A percentile compares a stretch with the other conserved stretches of the same genome.
Evolutionary conservation across 2,797 vertebrate genomes (phyloP).

Genomic region (Prionace glauca): DNA sequence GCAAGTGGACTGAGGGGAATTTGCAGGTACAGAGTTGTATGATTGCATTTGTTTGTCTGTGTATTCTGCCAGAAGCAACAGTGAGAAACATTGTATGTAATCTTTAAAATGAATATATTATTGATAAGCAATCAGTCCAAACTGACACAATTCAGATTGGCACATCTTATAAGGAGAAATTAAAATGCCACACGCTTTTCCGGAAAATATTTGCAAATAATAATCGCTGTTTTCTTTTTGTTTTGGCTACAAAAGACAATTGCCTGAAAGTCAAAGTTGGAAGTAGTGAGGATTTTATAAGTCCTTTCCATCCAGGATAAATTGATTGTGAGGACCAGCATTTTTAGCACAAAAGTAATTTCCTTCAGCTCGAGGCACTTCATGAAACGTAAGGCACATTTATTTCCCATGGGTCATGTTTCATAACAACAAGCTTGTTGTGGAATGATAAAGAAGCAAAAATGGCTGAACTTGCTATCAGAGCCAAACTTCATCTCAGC

Average conservation of each 20-base stretch:
- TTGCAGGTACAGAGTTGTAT: background rate
- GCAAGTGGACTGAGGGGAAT: background rate
- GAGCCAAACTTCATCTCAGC: slow-evolving; percentile 8
- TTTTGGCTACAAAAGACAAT: background rate
- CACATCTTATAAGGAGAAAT: background rate
- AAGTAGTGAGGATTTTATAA: background rate
- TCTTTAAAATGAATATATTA: background rate
- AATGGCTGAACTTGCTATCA: slow-evolving; percentile 37
- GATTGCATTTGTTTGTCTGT: background rate
- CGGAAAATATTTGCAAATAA: background rate
- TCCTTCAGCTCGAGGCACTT: slow-evolving; percentile 17
- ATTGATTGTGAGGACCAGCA: slow-evolving; percentile 33
- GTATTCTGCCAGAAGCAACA: background rate
- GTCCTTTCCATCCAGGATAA: slow-evolving; percentile 15
- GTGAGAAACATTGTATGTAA: background rate
- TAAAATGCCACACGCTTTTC: background rate
- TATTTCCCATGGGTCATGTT: slow-evolving; percentile 37
- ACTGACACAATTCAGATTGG: background rate
- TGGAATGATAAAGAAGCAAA: slow-evolving; percentile 29
- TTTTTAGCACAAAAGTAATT: slow-evolving; percentile 35
- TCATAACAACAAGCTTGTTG: slow-evolving; percentile 26
- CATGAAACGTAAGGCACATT: slow-evolving; percentile 33
- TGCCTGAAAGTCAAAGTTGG: background rate
- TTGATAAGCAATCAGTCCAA: background rate
- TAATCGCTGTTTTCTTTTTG: background rate